A percentile compares a stretch with the other conserved stretches of the same genome.
Evolutionary conservation across 2,113 vertebrate species (phyloP).

Genomic region (Psittacula cyanocephala): DNA sequence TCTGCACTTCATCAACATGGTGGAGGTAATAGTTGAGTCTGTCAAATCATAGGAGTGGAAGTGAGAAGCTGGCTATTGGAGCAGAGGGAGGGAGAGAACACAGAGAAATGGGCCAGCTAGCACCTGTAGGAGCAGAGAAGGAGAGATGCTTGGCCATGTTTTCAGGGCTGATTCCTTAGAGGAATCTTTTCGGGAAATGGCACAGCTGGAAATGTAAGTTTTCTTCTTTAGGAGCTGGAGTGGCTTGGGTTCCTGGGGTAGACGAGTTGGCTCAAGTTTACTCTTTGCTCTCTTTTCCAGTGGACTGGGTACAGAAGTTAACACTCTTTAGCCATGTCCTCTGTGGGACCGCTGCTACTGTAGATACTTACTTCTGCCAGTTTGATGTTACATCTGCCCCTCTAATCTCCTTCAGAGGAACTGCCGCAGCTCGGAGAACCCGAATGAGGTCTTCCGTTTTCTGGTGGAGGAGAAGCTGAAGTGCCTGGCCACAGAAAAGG

Average conservation of each 20-base stretch:
- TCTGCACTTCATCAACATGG: slow-evolving; percentile 99
- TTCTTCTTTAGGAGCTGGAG: neutral
- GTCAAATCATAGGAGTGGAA: neutral
- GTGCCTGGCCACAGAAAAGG: slow-evolving; percentile 95
- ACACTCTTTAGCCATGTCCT: neutral
- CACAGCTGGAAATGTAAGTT: neutral
- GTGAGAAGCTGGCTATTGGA: neutral
- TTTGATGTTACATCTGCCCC: neutral
- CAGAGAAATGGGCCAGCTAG: neutral
- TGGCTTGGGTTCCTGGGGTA: neutral
- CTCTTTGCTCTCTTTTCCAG: neutral
- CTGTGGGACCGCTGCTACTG: neutral
- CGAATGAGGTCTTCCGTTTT: slow-evolving; percentile 96
- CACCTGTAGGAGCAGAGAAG: neutral
- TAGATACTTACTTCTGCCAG: neutral
- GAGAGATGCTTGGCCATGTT: neutral
- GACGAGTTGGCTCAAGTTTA: neutral
- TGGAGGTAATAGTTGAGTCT: slow-evolving; percentile 84
- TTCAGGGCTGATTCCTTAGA: neutral
- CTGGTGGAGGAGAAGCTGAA: slow-evolving; percentile 96
- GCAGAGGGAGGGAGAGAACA: neutral
- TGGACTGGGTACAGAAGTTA: neutral
- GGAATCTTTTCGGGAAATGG: neutral
- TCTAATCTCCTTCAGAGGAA: slow-evolving; percentile 82
- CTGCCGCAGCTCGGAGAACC: slow-evolving; percentile 93